Evolutionary conservation across 2,888 invertebrate species (phyloP).

Genomic region (Dicyrtoma fusca): DNA sequence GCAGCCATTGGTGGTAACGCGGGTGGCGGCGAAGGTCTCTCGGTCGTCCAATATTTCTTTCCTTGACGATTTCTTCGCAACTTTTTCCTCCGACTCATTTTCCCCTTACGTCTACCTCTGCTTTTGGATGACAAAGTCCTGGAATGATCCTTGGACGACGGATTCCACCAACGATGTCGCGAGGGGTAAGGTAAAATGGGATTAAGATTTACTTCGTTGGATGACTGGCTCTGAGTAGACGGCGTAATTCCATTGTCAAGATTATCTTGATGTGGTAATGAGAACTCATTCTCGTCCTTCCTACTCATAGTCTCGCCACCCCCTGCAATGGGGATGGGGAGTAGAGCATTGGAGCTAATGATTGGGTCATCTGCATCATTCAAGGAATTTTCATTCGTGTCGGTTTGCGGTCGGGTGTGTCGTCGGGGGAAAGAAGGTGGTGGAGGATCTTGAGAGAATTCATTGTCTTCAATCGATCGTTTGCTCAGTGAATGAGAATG

Average conservation of each 20-base stretch:
- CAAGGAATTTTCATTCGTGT: background rate
- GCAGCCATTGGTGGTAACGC: conserved; percentile 9
- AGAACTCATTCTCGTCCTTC: conserved; percentile 9
- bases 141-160: background rate
- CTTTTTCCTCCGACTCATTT: conserved; percentile 23
- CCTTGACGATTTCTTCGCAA: conserved; percentile 26
- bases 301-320: background rate
- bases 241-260: conserved; percentile 16
- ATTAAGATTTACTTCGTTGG: conserved; percentile 25
- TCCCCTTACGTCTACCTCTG: conserved; percentile 6
- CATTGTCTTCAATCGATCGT: conserved; percentile 35
- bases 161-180: conserved; percentile 30
- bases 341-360: background rate
- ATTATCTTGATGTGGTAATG: conserved; percentile 26
- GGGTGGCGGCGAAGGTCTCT: conserved; percentile 19
- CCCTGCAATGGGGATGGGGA: background rate
- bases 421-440: conserved; percentile 12
- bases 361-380: conserved; percentile 2
- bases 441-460: conserved; percentile 22
- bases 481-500: conserved; percentile 27
- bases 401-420: background rate
- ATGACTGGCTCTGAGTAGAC: conserved; percentile 4
- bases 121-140: background rate
- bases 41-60: conserved; percentile 30
- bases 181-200: conserved; percentile 29